Percentiles rank a stretch among this genome's conserved stretches.
These are phyloP conservation scores for Thaumetopoea pityocampa DNA, from an alignment of 1,140 invertebrate genomes.

Conservation along the genomic window DNA sequence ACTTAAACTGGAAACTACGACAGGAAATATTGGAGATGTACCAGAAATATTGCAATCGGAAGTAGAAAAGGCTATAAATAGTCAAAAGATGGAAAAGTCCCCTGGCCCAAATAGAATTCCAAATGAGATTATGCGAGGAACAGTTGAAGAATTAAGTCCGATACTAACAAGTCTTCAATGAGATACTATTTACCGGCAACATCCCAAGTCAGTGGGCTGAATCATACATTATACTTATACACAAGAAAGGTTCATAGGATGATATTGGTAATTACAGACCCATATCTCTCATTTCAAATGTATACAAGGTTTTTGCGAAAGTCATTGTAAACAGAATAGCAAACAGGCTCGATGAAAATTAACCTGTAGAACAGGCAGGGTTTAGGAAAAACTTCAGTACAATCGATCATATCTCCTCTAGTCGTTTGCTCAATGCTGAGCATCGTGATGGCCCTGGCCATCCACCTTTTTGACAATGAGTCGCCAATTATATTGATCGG, in stretches of 20 bases:
- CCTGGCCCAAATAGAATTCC: neutral
- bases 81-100: constrained; percentile 1
- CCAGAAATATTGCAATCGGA: neutral
- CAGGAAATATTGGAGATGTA: neutral
- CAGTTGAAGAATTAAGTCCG: neutral
- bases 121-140: neutral
- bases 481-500: too few relatives aligned
- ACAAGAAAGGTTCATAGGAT: neutral
- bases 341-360: neutral
- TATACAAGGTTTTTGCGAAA: constrained; percentile 2
- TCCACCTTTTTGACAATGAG: too few relatives aligned
- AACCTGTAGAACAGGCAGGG: constrained; percentile 6
- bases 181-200: neutral
- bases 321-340: neutral
- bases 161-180: neutral
- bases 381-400: constrained; percentile 2
- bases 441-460: too few relatives aligned
- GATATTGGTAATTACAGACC: neutral
- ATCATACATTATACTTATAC: neutral
- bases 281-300: neutral
- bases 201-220: neutral
- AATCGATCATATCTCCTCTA: constrained; percentile 3
- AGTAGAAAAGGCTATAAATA: neutral
- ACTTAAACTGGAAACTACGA: neutral
- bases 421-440: too few relatives aligned